Base-by-base conservation (phyloP, 1,140 invertebrate genomes). In the Anastatus disparis region DNA sequence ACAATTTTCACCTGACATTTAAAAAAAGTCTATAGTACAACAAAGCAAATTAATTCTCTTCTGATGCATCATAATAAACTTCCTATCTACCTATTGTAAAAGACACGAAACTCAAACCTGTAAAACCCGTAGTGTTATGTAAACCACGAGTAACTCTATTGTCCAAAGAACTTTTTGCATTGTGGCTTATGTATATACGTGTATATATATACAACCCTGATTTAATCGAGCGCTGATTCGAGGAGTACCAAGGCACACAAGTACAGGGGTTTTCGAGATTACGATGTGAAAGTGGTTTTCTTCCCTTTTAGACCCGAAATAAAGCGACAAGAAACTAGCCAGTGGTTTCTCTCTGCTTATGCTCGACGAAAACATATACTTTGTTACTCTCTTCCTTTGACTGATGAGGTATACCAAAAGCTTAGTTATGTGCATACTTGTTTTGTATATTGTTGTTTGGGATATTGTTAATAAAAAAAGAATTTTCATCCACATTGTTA, bases 221-320 rank as follows among this genome's bases (percentile, higher is more conserved):
- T 59, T 38, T 40, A 66, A 56, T 56, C 40, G 64, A 66, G 40
- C n/a, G 17, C 50, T 22, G 55, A 58, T 40, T 42, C 56, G 20
- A n/a, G n/a, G 8, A 40, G 56, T 42, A 9, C 12, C 12, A 12
- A 20, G 8, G 27, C 17, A 31, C 22, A 58, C 55, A 53, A 46
- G 53, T 20, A 17, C 27, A 3, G 8, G 24, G 17, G 20, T n/a
- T n/a, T n/a, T n/a, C 27, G 48, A 55, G 38, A 46, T 70, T 62
- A 62, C 58, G 15, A 27, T 15, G 35, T 29, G 58, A 53, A 63
- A 63, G 58, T 55, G 58, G 58, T 70, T 62, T n/a, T 62, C 35
- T 70, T 55, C 48, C 44, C 35, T 13, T 3, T 2, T n/a, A n/a
- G 6, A 40, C 61, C 35, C 20, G 42, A 63, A 46, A 9, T 20